Percentiles rank a stretch among this genome's conserved stretches.
phyloP scores from a whole-genome alignment of 2,888 invertebrate genomes.

The Notodonta ziczac region DNA sequence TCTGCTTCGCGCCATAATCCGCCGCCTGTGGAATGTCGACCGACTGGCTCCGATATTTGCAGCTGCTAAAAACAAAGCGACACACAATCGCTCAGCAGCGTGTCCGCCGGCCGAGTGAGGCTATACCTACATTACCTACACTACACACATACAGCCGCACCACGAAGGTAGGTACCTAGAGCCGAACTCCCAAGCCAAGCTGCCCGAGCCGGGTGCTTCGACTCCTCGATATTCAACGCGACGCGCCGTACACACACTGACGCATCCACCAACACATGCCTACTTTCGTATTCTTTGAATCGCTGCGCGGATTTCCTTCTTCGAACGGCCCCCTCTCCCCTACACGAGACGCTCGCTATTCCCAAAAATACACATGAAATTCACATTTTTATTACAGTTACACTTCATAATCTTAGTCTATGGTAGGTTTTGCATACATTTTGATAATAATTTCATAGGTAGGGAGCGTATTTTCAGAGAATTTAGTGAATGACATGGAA shows the following conservation, averaged over 20 bases:
- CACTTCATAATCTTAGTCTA: conserved; percentile 13
- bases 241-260: conserved; percentile 56
- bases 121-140: conserved; percentile 15
- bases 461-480: conserved; percentile 70
- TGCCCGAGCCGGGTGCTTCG: conserved; percentile 31
- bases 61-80: conserved; percentile 55
- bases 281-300: conserved; percentile 59
- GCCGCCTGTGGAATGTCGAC: conserved; percentile 75
- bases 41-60: conserved; percentile 67
- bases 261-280: conserved; percentile 59
- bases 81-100: conserved; percentile 45
- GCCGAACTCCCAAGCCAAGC: not conserved
- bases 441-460: conserved; percentile 36
- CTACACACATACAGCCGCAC: conserved; percentile 18
- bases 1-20: conserved; percentile 78
- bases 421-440: conserved; percentile 21
- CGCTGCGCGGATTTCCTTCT: conserved; percentile 75
- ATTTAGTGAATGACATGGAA: conserved; percentile 75
- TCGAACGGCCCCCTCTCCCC: conserved; percentile 58
- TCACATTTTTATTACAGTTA: conserved; percentile 13
- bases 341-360: conserved; percentile 54
- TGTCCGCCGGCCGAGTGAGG: conserved; percentile 61
- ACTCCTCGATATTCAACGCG: conserved; percentile 45
- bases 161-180: conserved; percentile 4
- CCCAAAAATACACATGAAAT: conserved; percentile 22